Conservation (phyloP, 2,797 vertebrate genomes). For the Protonibea diacanthus region DNA sequence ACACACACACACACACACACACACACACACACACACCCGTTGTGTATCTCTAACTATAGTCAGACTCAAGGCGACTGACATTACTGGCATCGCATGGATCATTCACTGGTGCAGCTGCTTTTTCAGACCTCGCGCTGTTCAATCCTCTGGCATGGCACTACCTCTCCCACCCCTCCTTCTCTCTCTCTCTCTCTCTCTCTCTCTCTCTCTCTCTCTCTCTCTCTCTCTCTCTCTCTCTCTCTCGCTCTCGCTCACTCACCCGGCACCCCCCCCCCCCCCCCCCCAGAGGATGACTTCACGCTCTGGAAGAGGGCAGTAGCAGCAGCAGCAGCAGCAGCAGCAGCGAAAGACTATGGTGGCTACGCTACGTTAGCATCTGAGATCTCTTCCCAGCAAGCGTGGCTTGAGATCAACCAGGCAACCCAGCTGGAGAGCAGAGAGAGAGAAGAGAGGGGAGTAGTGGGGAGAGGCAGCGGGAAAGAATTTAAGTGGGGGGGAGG, state of each 20-base stretch:
- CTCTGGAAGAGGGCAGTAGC: conserved; percentile 74
- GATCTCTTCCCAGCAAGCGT: conserved; percentile 60
- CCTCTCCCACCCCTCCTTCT: conserved; percentile 52
- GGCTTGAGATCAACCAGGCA: conserved; percentile 49
- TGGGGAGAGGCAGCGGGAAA: conserved; percentile 47
- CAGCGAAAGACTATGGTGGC: conserved; percentile 54
- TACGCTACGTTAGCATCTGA: conserved; percentile 72
- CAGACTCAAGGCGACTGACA: conserved; percentile 86
- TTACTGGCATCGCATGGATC: conserved; percentile 93
- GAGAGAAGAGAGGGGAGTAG: conserved; percentile 6
- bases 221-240: conserved; percentile 15
- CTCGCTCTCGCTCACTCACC: conserved; percentile 37
- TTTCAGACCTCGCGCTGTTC: conserved; percentile 87
- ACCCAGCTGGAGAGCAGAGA: conserved; percentile 57
- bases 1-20: conserved; percentile 16
- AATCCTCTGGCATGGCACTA: conserved; percentile 76
- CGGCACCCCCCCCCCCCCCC: conserved; percentile 35
- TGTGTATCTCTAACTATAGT: conserved; percentile 95
- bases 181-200: conserved; percentile 15
- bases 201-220: conserved; percentile 38
- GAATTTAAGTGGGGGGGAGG: conserved; percentile 46
- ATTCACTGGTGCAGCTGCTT: conserved; percentile 94
- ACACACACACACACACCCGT: conserved; percentile 23
- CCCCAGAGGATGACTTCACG: conserved; percentile 82
- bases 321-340: conserved; percentile 32